These are phyloP conservation scores for Myiagra hebetior DNA, from an alignment of 2,113 vertebrate genomes.

Conservation along the genomic window DNA sequence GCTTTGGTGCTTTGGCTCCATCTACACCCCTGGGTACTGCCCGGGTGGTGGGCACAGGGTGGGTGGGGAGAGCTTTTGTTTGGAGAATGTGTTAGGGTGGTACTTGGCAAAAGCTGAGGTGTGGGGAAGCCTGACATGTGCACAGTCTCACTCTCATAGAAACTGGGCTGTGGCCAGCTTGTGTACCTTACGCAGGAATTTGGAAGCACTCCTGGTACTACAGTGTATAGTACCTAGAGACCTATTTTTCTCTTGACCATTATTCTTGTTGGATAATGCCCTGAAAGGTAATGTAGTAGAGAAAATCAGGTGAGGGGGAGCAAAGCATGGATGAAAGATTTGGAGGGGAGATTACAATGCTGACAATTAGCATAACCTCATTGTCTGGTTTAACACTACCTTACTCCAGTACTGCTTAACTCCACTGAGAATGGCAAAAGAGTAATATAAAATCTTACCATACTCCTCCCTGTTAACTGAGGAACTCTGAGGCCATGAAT, in stretches of 20 bases:
- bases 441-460: neutral
- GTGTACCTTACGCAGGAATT: neutral
- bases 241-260: neutral
- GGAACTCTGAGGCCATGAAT: neutral
- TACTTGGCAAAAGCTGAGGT: neutral
- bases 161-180: neutral
- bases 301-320: neutral
- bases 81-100: neutral
- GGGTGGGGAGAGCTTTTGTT: neutral
- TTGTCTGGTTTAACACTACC: neutral
- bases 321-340: neutral
- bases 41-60: neutral
- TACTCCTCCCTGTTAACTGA: neutral
- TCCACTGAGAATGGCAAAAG: neutral
- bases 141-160: neutral
- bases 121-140: conserved; percentile 3
- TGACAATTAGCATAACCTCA: neutral
- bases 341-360: neutral
- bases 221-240: neutral
- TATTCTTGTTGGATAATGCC: neutral
- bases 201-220: neutral
- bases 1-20: neutral
- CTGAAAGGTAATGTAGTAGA: neutral
- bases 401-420: neutral
- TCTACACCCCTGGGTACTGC: neutral